Conservation (phyloP, 2,888 invertebrate species). For the Pandemis heparana region DNA sequence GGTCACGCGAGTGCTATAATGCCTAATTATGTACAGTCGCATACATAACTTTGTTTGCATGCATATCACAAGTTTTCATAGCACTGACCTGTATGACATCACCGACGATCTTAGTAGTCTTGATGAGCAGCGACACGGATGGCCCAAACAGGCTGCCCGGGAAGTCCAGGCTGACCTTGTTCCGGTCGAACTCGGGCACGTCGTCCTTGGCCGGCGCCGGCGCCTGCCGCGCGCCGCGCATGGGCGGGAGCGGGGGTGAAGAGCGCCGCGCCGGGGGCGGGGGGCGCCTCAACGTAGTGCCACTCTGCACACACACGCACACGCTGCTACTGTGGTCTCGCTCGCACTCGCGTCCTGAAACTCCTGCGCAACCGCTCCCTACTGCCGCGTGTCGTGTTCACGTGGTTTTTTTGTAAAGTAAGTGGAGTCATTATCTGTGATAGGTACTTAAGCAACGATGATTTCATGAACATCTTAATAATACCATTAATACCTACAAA, state of each 20-base stretch:
- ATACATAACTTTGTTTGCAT: too few species aligned
- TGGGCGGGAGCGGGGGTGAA: slow-evolving; percentile 50
- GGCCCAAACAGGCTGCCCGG: slow-evolving; percentile 88
- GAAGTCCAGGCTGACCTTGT: slow-evolving; percentile 88
- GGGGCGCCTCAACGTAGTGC: slow-evolving; percentile 70
- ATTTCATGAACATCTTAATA: not conserved
- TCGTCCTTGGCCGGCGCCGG: slow-evolving; percentile 73
- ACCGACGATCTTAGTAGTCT: slow-evolving; percentile 88
- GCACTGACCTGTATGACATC: slow-evolving; percentile 87
- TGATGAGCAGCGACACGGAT: slow-evolving; percentile 88
- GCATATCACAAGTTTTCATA: too few species aligned
- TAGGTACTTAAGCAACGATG: not conserved
- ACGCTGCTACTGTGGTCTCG: slow-evolving; percentile 24
- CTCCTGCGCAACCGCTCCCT: slow-evolving; percentile 40
- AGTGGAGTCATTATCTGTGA: too few species aligned
- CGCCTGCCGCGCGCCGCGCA: slow-evolving; percentile 43
- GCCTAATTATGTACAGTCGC: too few species aligned
- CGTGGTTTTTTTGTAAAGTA: slow-evolving; percentile 1
- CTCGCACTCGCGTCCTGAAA: slow-evolving; percentile 33
- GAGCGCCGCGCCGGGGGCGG: slow-evolving; percentile 28
- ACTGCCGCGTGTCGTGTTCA: slow-evolving; percentile 12
- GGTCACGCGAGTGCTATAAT: too few species aligned
- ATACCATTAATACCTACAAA: too few species aligned
- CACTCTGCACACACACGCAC: slow-evolving; percentile 59
- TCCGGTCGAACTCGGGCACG: slow-evolving; percentile 87